phyloP scores from a whole-genome alignment of 2,888 invertebrate species.

The Incurvaria masculella region DNA sequence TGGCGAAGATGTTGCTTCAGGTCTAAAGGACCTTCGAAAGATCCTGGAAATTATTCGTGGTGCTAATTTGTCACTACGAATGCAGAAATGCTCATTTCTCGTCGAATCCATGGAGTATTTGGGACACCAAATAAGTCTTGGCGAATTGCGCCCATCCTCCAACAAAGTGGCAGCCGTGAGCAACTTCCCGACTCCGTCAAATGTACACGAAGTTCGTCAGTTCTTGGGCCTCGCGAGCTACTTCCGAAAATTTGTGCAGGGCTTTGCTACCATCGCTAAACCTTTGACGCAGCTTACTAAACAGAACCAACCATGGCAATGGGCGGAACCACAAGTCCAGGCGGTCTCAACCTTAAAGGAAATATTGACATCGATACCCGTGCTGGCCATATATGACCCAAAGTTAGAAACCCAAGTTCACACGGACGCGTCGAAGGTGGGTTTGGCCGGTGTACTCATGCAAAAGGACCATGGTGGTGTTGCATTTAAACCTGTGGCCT shows the following conservation, averaged over 20 bases:
- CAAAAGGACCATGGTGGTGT: conserved; percentile 12
- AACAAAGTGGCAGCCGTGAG: conserved; percentile 5
- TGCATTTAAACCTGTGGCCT: conserved; percentile 14
- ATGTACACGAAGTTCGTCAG: conserved; percentile 13
- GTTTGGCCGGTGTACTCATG: conserved; percentile 8
- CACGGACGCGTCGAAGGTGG: conserved; percentile 9
- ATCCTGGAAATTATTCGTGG: conserved; percentile 4
- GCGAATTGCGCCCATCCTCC: conserved; percentile 4
- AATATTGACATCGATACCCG: background rate
- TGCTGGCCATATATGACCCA: conserved; percentile 3
- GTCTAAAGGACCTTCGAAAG: conserved; percentile 2
- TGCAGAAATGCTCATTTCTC: conserved; percentile 8
- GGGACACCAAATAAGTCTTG: conserved; percentile 6
- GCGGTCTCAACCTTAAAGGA: conserved; percentile 4
- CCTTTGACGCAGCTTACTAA: conserved; percentile 10
- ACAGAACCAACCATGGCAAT: conserved; percentile 6
- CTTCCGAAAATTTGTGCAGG: conserved; percentile 13
- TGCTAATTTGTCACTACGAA: conserved; percentile 4
- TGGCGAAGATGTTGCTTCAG: conserved; percentile 6
- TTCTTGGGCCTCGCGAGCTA: conserved; percentile 14
- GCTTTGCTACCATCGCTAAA: conserved; percentile 10
- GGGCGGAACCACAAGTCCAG: conserved; percentile 6
- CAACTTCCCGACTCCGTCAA: conserved; percentile 9
- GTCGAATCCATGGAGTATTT: conserved; percentile 6
- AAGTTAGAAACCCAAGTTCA: conserved; percentile 9